Evolutionary conservation across 2,888 invertebrate genomes (phyloP), one percentile per base, ranked within the genome.

Genomic region (Sipunculus nudus): DNA sequence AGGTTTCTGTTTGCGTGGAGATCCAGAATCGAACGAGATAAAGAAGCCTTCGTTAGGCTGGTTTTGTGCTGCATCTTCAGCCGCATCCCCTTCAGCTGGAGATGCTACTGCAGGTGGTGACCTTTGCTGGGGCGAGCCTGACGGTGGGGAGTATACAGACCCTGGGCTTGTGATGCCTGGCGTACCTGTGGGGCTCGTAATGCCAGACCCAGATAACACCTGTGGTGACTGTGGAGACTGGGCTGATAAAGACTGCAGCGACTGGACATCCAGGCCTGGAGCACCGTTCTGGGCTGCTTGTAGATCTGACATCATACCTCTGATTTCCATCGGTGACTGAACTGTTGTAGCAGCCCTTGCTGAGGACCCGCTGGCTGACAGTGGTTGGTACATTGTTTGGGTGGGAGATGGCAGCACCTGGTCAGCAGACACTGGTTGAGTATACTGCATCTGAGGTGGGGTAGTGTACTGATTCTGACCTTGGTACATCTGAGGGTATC

Each of bases 11-110:
- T 93, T 63, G 32, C 90, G 77, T 1, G 78, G 81, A 19, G 79
- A 90, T 59, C 92, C 92, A 80, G 92, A 90, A 80, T 94, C 94
- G 81, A 96, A 94, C 52, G 94, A 92, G 78, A 96, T 93, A 84
- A 96, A 96, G 85, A 96, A 96, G 16, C 85, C 85, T 63, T 78
- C 75, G 45, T 77, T 78, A 23, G 53, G 28, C n/a, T 23, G 2
- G 29, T 21, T 47, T 49, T 25, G 25, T n/a, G 61, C 40, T 2
- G 45, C 38, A 38, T 21, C 48, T 28, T n/a, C n/a, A 26, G 28
- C 21, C 23, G 28, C 59, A 8, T 43, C 35, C 10, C 53, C 40
- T 31, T 25, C 3, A 41, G 29, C 16, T 21, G n/a, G 13, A 39
- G 19, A 21, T 38, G 47, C 8, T 16, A 23, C 10, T n/a, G 49